Conservation (phyloP, 2,113 vertebrate genomes). For the Galemys pyrenaicus region DNA sequence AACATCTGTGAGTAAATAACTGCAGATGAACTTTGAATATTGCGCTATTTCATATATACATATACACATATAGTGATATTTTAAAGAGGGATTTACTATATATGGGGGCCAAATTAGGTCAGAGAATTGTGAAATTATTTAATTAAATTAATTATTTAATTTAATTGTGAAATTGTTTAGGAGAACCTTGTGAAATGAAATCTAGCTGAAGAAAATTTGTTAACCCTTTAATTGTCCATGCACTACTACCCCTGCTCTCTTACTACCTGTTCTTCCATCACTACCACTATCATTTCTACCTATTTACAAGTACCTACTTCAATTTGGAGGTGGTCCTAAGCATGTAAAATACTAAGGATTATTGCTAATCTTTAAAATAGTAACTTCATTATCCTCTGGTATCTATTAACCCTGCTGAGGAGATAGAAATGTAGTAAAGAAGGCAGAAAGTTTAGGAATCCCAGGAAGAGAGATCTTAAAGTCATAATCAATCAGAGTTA, state of each 20-base stretch:
- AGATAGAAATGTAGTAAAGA: not conserved
- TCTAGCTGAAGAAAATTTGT: not conserved
- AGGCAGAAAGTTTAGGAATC: not conserved
- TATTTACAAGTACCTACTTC: not conserved
- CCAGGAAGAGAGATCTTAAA: slow-evolving; percentile 8
- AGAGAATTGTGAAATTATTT: not conserved
- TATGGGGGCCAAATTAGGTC: not conserved
- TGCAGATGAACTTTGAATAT: not conserved
- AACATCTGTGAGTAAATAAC: not conserved
- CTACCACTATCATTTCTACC: not conserved
- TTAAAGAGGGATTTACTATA: not conserved
- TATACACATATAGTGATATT: not conserved
- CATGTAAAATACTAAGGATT: slow-evolving; percentile 9
- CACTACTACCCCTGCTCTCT: not conserved
- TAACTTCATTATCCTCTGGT: not conserved
- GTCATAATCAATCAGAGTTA: not conserved
- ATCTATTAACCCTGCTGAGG: not conserved
- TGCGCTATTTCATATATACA: too few species aligned
- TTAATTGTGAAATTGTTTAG: not conserved
- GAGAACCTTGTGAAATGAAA: slow-evolving; percentile 5
- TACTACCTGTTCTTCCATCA: not conserved
- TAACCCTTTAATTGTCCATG: not conserved
- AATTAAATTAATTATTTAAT: too few species aligned
- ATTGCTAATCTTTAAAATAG: slow-evolving; percentile 29
- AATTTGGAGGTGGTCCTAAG: not conserved